Percentiles rank a stretch among this genome's conserved stretches.
phyloP scores from a whole-genome alignment of 2,888 invertebrate genomes.

The Nomada lathburiana region DNA sequence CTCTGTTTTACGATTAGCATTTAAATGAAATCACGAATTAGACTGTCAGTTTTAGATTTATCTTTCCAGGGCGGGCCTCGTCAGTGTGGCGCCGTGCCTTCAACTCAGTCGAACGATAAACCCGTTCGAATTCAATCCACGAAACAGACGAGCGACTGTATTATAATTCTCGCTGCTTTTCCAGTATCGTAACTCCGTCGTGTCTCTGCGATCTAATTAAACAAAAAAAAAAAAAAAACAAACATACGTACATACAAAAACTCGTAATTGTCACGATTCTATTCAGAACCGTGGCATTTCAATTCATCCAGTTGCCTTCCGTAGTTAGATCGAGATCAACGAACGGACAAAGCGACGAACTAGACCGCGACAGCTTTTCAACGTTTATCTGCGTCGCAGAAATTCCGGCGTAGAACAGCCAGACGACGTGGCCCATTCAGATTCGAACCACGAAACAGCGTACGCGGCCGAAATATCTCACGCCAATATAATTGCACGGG shows the following conservation, averaged over 20 bases:
- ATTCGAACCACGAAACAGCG: constrained; percentile 50
- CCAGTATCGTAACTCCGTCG: constrained; percentile 25
- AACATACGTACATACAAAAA: too few relatives aligned
- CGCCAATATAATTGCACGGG: constrained; percentile 73
- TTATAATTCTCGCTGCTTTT: constrained; percentile 43
- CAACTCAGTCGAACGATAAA: constrained; percentile 38
- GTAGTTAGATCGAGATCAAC: neutral
- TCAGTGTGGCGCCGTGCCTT: constrained; percentile 28
- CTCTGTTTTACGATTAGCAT: constrained; percentile 53
- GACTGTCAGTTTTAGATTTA: constrained; percentile 52
- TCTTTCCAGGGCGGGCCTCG: constrained; percentile 32
- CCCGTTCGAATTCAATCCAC: constrained; percentile 55
- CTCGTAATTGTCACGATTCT: too few relatives aligned
- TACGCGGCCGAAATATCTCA: constrained; percentile 64
- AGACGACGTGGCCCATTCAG: constrained; percentile 8
- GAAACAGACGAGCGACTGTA: constrained; percentile 37
- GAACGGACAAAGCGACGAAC: neutral
- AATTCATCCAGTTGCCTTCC: too few relatives aligned
- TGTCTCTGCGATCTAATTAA: constrained; percentile 35
- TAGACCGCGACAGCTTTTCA: constrained; percentile 25
- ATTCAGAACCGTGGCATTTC: too few relatives aligned
- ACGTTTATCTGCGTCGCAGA: constrained; percentile 8
- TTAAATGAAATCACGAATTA: constrained; percentile 58
- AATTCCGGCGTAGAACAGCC: constrained; percentile 6
- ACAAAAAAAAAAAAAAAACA: too few relatives aligned